Evolutionary conservation across 2,113 vertebrate species (phyloP).

Genomic region (Cottus gobio): DNA sequence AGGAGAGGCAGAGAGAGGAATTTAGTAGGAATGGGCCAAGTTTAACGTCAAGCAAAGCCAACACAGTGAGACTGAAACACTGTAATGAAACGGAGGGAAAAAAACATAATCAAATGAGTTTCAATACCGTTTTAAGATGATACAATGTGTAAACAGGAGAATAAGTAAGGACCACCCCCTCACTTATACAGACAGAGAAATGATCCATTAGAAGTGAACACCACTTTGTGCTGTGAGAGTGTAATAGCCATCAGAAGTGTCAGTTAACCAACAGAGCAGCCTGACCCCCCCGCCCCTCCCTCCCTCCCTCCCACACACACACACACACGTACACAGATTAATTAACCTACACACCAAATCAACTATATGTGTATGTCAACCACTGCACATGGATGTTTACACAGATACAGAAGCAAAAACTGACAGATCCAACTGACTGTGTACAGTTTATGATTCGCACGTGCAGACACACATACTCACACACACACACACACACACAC

Average conservation of each 20-base stretch:
- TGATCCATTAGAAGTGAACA: constrained; percentile 8
- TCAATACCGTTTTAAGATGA: not conserved
- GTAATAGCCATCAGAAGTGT: constrained; percentile 15
- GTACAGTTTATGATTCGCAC: not conserved
- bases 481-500: constrained; percentile 1
- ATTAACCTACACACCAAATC: constrained; percentile 28
- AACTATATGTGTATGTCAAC: constrained; percentile 19
- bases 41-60: not conserved
- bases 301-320: too few relatives aligned
- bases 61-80: not conserved
- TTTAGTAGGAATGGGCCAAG: not conserved
- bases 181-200: not conserved
- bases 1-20: not conserved
- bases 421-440: constrained; percentile 16
- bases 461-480: not conserved
- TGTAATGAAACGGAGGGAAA: not conserved
- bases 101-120: not conserved
- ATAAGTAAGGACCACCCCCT: not conserved
- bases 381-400: not conserved
- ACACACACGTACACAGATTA: not conserved
- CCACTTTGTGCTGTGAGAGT: constrained; percentile 13
- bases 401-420: constrained; percentile 8
- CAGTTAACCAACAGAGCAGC: constrained; percentile 9
- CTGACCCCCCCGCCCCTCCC: too few relatives aligned
- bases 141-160: not conserved